Conservation (phyloP, 35 echinoderm and acorn worm species). For the Ptychodera flava region DNA sequence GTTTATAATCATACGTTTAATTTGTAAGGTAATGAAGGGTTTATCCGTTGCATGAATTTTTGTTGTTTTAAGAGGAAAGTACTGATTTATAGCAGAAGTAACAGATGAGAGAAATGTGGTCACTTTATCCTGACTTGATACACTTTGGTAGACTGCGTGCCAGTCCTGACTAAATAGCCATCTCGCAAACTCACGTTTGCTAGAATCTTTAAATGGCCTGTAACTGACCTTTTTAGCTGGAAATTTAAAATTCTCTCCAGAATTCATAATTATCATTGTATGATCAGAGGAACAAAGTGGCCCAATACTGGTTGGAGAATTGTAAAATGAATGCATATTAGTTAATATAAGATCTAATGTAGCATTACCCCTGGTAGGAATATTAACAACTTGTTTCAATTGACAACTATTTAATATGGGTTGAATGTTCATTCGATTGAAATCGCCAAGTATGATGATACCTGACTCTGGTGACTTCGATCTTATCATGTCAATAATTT, state of each 20-base stretch:
- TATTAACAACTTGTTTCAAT: not conserved
- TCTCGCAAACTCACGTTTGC: not conserved
- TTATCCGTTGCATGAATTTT: conserved; percentile 32
- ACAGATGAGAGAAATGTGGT: conserved; percentile 8
- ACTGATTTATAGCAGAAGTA: not conserved
- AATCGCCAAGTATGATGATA: not conserved
- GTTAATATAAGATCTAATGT: not conserved
- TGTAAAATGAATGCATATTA: not conserved
- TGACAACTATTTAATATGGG: not conserved
- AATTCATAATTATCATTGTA: not conserved
- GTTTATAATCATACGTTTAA: too few relatives aligned
- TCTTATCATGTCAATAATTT: not conserved
- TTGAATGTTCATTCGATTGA: not conserved
- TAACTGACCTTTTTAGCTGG: not conserved
- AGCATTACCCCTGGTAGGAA: not conserved
- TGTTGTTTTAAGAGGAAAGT: conserved; percentile 19
- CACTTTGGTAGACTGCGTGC: not conserved
- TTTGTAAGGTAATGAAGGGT: conserved; percentile 40
- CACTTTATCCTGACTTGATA: not conserved
- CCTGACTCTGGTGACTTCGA: not conserved
- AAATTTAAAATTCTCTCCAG: not conserved
- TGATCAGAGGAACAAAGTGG: not conserved
- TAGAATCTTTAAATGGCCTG: not conserved
- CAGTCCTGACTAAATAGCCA: not conserved
- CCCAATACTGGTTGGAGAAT: not conserved